Conservation (phyloP, 2,888 invertebrate species). For the Cryptops parisi region DNA sequence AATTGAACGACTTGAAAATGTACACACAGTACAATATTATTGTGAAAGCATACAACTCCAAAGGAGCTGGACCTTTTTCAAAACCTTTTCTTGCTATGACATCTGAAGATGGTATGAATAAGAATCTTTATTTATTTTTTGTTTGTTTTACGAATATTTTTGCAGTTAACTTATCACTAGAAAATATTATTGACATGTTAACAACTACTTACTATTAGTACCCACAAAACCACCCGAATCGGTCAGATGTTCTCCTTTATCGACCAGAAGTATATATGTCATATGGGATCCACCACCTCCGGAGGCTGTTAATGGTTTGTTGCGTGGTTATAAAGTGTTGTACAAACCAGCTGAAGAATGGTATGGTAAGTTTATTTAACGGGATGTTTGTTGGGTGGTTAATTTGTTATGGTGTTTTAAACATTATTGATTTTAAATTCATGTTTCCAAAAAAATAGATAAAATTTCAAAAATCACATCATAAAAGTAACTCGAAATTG, state of each 20-base stretch:
- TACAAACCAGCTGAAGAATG: conserved; percentile 8
- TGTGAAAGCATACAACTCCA: conserved; percentile 8
- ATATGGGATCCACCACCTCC: conserved; percentile 4
- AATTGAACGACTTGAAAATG: conserved; percentile 3
- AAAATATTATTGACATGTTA: neutral
- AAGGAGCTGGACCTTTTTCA: conserved; percentile 4
- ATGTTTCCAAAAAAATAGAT: no score
- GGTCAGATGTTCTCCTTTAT: conserved; percentile 7
- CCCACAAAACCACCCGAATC: conserved; percentile 4
- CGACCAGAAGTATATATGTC: conserved; percentile 6
- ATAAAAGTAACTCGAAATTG: no score
- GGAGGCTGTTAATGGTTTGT: conserved; percentile 7
- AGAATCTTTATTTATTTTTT: neutral
- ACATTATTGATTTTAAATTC: no score
- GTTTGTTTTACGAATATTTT: neutral
- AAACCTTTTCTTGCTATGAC: conserved; percentile 4
- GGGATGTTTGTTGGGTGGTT: neutral
- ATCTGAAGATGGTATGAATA: conserved; percentile 3
- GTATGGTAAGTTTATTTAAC: conserved; percentile 6
- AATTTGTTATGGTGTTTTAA: no score
- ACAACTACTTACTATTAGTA: neutral
- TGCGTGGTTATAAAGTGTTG: conserved; percentile 6
- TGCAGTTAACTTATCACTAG: neutral
- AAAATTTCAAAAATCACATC: no score
- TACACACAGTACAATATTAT: conserved; percentile 8